Percentiles rank a stretch among this genome's conserved stretches.
phyloP scores from a whole-genome alignment of 2,888 invertebrate species.

The Scaptomyza flava region DNA sequence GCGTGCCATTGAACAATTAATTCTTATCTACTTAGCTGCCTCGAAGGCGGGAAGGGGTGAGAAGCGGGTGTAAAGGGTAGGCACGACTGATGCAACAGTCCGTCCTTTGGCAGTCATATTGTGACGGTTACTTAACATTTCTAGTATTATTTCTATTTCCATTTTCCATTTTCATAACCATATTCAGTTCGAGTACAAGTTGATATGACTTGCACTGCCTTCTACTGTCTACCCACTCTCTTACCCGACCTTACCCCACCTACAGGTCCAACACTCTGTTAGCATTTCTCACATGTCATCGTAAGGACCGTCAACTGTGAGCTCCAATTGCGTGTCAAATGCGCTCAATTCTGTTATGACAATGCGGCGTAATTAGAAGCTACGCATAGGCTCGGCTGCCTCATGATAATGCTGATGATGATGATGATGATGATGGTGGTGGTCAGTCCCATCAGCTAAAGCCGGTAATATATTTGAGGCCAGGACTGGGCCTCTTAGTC shows the following conservation, averaged over 20 bases:
- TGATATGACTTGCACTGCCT: conserved; percentile 35
- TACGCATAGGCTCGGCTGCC: conserved; percentile 73
- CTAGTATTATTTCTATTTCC: conserved; percentile 7
- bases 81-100: conserved; percentile 73
- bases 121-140: conserved; percentile 23
- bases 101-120: conserved; percentile 31
- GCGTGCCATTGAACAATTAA: conserved; percentile 82
- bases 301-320: conserved; percentile 46
- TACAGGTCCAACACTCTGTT: conserved; percentile 11
- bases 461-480: conserved; percentile 65
- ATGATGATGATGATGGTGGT: conserved; percentile 1
- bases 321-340: conserved; percentile 78
- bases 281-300: conserved; percentile 78
- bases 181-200: conserved; percentile 45
- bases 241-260: neutral
- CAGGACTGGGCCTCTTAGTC: conserved; percentile 13
- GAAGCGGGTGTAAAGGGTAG: neutral
- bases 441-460: conserved; percentile 28
- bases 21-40: conserved; percentile 79
- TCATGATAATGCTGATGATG: conserved; percentile 32
- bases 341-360: conserved; percentile 79
- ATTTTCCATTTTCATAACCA: conserved; percentile 30
- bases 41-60: conserved; percentile 17
- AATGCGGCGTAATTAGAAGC: conserved; percentile 78
- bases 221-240: neutral